phyloP scores from a whole-genome alignment of 2,888 invertebrate genomes.

The Metellina segmentata region DNA sequence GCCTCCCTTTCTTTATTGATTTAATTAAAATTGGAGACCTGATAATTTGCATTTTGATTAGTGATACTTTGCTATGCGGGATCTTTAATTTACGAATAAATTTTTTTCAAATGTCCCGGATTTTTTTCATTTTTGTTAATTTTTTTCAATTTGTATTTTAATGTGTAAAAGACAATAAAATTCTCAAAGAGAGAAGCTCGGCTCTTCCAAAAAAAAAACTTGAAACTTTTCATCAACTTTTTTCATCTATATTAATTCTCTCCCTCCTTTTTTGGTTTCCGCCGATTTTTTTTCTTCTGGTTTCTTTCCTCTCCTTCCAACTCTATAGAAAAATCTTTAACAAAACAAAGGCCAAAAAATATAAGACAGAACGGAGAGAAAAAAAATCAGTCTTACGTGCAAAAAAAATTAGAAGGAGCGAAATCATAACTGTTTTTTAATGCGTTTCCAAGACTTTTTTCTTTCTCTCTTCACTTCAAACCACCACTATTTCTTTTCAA shows the following conservation, averaged over 20 bases:
- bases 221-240: slow-evolving; percentile 71
- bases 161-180: slow-evolving; percentile 12
- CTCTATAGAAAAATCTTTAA: slow-evolving; percentile 66
- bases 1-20: slow-evolving; percentile 63
- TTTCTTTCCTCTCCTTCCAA: slow-evolving; percentile 8
- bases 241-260: slow-evolving; percentile 72
- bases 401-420: slow-evolving; percentile 19
- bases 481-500: slow-evolving; percentile 49
- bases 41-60: slow-evolving; percentile 77
- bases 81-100: slow-evolving; percentile 62
- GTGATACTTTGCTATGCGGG: slow-evolving; percentile 54
- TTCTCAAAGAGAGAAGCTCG: slow-evolving; percentile 13
- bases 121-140: slow-evolving; percentile 31
- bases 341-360: slow-evolving; percentile 69
- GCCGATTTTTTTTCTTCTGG: slow-evolving; percentile 22
- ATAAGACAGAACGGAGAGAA: slow-evolving; percentile 6
- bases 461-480: slow-evolving; percentile 27
- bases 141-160: background rate
- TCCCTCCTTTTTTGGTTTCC: slow-evolving; percentile 17
- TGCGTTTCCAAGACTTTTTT: slow-evolving; percentile 62
- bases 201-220: slow-evolving; percentile 40
- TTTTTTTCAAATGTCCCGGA: slow-evolving; percentile 28
- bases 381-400: background rate
- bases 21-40: slow-evolving; percentile 72
- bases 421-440: slow-evolving; percentile 77